phyloP scores from a whole-genome alignment of 2,888 invertebrate genomes.

The Drosophila austrosaltans region DNA sequence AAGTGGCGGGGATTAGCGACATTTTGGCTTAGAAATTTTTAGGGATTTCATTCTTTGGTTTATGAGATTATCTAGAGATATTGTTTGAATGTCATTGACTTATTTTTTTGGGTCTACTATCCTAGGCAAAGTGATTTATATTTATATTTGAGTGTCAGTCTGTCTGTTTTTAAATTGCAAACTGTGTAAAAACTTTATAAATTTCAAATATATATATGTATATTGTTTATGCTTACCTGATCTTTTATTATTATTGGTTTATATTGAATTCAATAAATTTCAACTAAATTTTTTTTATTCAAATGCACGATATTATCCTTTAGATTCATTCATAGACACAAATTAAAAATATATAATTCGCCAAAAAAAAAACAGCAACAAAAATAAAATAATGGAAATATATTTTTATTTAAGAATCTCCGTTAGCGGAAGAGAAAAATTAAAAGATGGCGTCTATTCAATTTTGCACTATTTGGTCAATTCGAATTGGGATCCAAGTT shows the following conservation, averaged over 20 bases:
- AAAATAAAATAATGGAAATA: neutral
- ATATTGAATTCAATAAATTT: neutral
- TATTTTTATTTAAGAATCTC: neutral
- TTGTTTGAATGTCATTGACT: conserved; percentile 23
- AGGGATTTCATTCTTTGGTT: conserved; percentile 39
- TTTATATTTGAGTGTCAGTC: neutral
- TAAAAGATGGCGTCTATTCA: neutral
- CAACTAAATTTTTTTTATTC: neutral
- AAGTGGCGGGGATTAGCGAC: conserved; percentile 25
- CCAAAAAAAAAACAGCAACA: neutral
- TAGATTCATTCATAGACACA: neutral
- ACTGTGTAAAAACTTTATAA: neutral
- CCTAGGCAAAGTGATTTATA: neutral
- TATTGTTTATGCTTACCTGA: neutral
- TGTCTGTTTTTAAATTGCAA: neutral
- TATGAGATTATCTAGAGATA: conserved; percentile 45
- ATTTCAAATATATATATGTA: neutral
- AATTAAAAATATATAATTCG: neutral
- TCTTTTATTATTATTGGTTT: neutral
- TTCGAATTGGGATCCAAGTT: conserved; percentile 24
- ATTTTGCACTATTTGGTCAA: conserved; percentile 3
- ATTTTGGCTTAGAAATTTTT: conserved; percentile 37
- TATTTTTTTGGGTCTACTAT: neutral
- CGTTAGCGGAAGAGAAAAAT: neutral
- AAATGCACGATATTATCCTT: neutral